These are phyloP conservation scores for Silurus glanis DNA, from an alignment of 2,113 vertebrate species.

Conservation along the genomic window DNA sequence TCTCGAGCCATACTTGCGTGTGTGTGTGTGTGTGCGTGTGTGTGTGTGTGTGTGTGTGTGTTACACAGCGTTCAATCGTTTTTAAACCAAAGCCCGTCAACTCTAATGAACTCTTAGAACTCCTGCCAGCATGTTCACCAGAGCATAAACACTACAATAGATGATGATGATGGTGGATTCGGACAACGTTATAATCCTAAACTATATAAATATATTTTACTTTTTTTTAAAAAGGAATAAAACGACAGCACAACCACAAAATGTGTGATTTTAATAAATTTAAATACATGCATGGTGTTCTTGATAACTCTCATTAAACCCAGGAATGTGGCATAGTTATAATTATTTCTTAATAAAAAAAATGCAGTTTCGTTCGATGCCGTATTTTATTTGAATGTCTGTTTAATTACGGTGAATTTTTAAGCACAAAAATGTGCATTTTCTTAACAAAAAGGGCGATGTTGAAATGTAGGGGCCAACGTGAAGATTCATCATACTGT, in stretches of 20 bases:
- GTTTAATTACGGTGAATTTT: too few relatives aligned
- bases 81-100: background rate
- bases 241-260: background rate
- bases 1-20: background rate
- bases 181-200: background rate
- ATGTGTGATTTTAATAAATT: background rate
- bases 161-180: too few relatives aligned
- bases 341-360: background rate
- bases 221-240: background rate
- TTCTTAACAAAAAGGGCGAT: background rate
- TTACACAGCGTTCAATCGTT: background rate
- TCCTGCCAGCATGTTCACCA: background rate
- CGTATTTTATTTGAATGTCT: too few relatives aligned
- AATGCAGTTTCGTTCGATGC: background rate
- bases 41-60: background rate
- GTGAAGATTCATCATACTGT: background rate
- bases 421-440: background rate
- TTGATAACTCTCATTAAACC: background rate
- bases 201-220: background rate
- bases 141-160: too few relatives aligned
- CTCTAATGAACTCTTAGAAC: background rate
- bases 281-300: too few relatives aligned
- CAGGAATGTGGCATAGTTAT: background rate
- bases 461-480: background rate
- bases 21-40: background rate